phyloP scores from a whole-genome alignment of 2,888 invertebrate species.

The Stramonita haemastoma region DNA sequence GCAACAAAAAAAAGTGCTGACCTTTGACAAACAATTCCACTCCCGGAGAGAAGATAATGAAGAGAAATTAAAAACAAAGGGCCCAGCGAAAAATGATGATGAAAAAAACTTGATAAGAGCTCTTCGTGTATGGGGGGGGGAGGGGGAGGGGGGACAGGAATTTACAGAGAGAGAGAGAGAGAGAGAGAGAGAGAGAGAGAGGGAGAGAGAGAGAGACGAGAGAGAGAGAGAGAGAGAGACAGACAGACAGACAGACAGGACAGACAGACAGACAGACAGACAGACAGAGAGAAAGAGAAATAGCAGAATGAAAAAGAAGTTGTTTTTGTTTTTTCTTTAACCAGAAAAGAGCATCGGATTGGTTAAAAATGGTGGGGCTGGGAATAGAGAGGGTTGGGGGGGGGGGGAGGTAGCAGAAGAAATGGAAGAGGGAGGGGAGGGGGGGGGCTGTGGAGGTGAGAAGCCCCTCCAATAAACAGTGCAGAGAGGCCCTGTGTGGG shows the following conservation, averaged over 20 bases:
- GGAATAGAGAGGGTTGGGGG: neutral
- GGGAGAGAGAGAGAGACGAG: neutral
- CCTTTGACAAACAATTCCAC: no score
- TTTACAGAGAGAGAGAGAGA: no score
- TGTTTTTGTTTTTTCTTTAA: no score
- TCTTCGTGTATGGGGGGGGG: no score
- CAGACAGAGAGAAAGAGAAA: neutral
- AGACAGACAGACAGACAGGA: neutral
- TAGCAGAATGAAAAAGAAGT: no score
- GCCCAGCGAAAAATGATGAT: no score
- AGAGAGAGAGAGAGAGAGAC: neutral
- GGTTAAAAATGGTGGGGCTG: neutral
- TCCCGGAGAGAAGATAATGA: no score
- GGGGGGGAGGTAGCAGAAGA: neutral
- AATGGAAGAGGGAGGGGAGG: neutral
- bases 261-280: neutral
- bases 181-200: neutral
- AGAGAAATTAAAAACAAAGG: no score
- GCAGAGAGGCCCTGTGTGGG: constrained; percentile 21
- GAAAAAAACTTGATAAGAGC: no score
- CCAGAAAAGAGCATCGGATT: no score
- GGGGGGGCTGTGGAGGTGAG: neutral
- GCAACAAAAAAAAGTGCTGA: no score
- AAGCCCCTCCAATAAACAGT: constrained; percentile 36
- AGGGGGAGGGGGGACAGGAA: no score